Evolutionary conservation across 2,113 vertebrate genomes (phyloP).

Genomic region (Psammodynastes pulverulentus): DNA sequence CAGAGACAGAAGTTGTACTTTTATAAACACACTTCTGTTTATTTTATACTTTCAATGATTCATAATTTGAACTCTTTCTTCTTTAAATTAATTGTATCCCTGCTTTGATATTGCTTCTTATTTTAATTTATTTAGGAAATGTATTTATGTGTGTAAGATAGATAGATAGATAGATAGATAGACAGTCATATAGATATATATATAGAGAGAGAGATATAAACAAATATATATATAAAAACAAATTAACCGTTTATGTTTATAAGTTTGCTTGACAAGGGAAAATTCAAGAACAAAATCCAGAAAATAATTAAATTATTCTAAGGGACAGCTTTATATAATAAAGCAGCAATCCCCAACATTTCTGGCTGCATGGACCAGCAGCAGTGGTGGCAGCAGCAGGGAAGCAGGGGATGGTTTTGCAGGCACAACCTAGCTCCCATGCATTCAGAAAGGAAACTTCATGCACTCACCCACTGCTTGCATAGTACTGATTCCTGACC

Average conservation of each 20-base stretch:
- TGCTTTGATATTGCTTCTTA: not conserved
- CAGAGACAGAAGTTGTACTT: not conserved
- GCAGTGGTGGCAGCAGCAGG: too few relatives aligned
- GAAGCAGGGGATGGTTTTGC: not conserved
- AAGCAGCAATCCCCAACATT: not conserved
- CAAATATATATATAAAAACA: too few relatives aligned
- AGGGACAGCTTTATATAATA: not conserved
- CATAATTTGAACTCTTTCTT: not conserved
- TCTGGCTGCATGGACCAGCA: not conserved
- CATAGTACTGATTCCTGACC: too few relatives aligned
- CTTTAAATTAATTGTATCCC: not conserved
- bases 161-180: too few relatives aligned
- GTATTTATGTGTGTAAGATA: not conserved
- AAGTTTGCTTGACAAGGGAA: not conserved
- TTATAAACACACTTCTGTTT: not conserved
- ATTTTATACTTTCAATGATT: not conserved
- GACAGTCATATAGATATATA: too few relatives aligned
- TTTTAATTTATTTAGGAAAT: not conserved
- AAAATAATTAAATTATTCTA: not conserved
- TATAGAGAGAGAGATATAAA: too few relatives aligned
- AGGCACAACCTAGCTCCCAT: not conserved
- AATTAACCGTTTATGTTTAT: not conserved
- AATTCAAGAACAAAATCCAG: not conserved
- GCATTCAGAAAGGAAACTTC: not conserved
- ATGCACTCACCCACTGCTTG: too few relatives aligned